Conservation (phyloP, 1,140 invertebrate species). For the Melitaea cinxia region DNA sequence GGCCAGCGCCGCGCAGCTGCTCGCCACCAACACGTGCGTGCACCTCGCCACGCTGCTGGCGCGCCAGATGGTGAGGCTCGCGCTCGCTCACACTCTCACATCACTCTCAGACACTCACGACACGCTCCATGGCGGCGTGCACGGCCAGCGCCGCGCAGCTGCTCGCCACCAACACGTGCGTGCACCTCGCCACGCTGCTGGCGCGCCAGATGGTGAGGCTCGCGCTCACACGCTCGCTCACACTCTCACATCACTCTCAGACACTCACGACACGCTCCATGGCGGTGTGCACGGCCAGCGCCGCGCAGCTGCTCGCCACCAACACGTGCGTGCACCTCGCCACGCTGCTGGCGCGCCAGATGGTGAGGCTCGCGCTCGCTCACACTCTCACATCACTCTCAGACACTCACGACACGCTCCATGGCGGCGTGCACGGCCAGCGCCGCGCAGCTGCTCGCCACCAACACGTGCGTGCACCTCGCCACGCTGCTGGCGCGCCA, state of each 20-base stretch:
- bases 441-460: slow-evolving; percentile 45
- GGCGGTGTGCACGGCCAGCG: slow-evolving; percentile 37
- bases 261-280: too few species aligned
- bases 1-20: slow-evolving; percentile 43
- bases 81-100: too few species aligned
- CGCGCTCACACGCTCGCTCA: too few species aligned
- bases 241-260: too few species aligned
- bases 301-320: slow-evolving; percentile 45
- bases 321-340: slow-evolving; percentile 47
- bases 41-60: slow-evolving; percentile 52
- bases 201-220: slow-evolving; percentile 54
- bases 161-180: slow-evolving; percentile 43
- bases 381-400: too few species aligned
- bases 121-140: slow-evolving; percentile 42
- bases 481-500: slow-evolving; percentile 50
- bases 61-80: slow-evolving; percentile 56
- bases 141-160: slow-evolving; percentile 42
- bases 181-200: slow-evolving; percentile 53
- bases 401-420: too few species aligned
- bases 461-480: slow-evolving; percentile 47
- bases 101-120: too few species aligned
- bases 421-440: slow-evolving; percentile 37
- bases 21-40: slow-evolving; percentile 46
- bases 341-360: slow-evolving; percentile 48
- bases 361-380: too few species aligned